Base-by-base conservation (phyloP, 2,113 vertebrate genomes). In the Symphodus melops region DNA sequence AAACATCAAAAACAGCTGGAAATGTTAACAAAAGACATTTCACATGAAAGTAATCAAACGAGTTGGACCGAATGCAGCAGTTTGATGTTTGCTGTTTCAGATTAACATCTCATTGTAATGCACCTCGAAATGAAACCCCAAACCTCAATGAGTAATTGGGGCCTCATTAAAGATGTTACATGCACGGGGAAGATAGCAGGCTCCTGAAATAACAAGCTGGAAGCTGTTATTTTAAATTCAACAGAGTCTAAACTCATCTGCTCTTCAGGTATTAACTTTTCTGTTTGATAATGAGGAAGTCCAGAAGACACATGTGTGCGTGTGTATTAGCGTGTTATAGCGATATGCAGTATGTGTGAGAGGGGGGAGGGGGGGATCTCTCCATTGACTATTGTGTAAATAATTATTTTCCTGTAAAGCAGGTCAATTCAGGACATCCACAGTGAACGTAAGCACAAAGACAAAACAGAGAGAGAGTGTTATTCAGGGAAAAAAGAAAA, bases 211-310 rank as follows among this genome's bases (percentile, higher is more conserved):
- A 81, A 75, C 52, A 48, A 16, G 13, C 21, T 25, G 63, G 23
- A 25, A n/a, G n/a, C n/a, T 82, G 51, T 20, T 77, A 62, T 84
- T 82, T 82, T 20, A 79, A 74, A 82, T 88, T 82, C 53, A 82
- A 77, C 76, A n/a, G 49, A 46, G 20, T 76, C 25, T 80, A 60
- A 82, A 72, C 46, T 28, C 76, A 53, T 23, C 25, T 64, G 55
- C 52, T 68, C 21, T 65, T 66, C 7, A 36, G 62, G 25, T 83
- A 68, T 74, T 83, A 42, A 57, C 7, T n/a, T 42, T 66, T 70
- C 66, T 74, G 67, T 77, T 61, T 72, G 36, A 71, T 75, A 81
- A 90, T 82, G 56, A 86, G 48, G 19, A 83, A 67, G 68, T 69
- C 59, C 76, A 68, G 72, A 56, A 23, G 37, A 77, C 63, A 11